These are phyloP conservation scores for Aplodontia rufa DNA, from an alignment of 2,113 vertebrate genomes.

Conservation along the genomic window DNA sequence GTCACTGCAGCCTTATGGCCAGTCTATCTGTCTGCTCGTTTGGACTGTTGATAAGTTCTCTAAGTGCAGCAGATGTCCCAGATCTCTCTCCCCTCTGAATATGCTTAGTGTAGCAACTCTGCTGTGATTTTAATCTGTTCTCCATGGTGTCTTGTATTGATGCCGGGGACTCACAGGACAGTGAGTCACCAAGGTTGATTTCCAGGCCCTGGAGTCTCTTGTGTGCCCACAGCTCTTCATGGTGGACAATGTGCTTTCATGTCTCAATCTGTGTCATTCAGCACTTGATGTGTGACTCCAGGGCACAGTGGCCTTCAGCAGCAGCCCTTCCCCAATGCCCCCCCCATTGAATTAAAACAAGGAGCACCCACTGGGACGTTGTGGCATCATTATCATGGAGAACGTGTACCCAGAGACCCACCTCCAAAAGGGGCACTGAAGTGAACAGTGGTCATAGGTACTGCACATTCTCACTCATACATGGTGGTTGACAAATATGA, in stretches of 20 bases:
- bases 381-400: background rate
- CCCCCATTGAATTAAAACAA: background rate
- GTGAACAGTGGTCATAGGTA: background rate
- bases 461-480: background rate
- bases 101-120: background rate
- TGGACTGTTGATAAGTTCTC: background rate
- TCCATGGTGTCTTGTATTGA: background rate
- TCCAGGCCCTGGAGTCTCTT: background rate
- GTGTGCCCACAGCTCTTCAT: background rate
- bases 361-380: background rate
- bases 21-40: background rate
- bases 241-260: background rate
- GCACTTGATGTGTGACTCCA: too few relatives aligned
- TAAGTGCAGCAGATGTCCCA: too few relatives aligned
- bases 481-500: background rate
- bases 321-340: background rate
- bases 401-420: accelerated
- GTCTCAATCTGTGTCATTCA: background rate
- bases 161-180: background rate
- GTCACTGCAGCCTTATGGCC: background rate
- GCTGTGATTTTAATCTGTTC: background rate
- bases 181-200: background rate
- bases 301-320: background rate
- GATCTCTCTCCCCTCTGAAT: background rate
- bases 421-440: background rate